A percentile compares a stretch with the other conserved stretches of the same genome.
Evolutionary conservation across 2,113 vertebrate genomes (phyloP).

Genomic region (Pao palembangensis): DNA sequence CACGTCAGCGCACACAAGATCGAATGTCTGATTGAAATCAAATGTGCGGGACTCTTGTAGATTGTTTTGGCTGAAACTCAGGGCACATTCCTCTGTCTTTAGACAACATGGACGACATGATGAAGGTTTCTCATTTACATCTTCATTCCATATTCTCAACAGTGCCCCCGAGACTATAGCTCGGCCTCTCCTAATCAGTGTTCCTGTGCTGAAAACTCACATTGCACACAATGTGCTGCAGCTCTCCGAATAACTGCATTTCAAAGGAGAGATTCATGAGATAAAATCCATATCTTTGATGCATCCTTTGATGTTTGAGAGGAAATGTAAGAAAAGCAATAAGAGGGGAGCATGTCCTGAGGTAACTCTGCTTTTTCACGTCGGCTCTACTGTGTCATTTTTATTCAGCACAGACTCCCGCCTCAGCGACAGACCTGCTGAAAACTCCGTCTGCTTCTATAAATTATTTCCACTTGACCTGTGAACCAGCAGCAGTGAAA

Average conservation of each 20-base stretch:
- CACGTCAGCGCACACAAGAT: conserved; percentile 40
- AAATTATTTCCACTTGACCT: background rate
- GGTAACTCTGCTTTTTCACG: conserved; percentile 22
- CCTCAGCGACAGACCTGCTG: conserved; percentile 2
- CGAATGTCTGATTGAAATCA: conserved; percentile 48
- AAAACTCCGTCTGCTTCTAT: background rate
- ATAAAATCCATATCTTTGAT: conserved; percentile 37
- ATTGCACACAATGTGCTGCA: conserved; percentile 16
- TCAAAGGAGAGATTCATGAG: conserved; percentile 50
- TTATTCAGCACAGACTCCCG: conserved; percentile 6
- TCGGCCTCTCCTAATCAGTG: conserved; percentile 26
- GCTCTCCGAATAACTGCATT: conserved; percentile 38
- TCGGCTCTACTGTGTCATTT: conserved; percentile 8
- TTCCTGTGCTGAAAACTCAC: conserved; percentile 39
- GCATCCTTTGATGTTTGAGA: conserved; percentile 58
- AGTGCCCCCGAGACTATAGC: conserved; percentile 31
- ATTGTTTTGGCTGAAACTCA: conserved; percentile 15
- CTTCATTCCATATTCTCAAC: conserved; percentile 27
- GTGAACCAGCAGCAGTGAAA: background rate
- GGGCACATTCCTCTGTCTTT: background rate
- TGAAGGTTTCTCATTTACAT: conserved; percentile 9
- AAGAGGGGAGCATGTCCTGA: conserved; percentile 39
- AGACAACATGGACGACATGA: background rate
- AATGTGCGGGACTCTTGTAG: conserved; percentile 18
- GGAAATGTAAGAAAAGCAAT: conserved; percentile 44